Percentiles rank a stretch among this genome's conserved stretches.
phyloP scores from a whole-genome alignment of 2,888 invertebrate genomes.

The Craniophora ligustri region DNA sequence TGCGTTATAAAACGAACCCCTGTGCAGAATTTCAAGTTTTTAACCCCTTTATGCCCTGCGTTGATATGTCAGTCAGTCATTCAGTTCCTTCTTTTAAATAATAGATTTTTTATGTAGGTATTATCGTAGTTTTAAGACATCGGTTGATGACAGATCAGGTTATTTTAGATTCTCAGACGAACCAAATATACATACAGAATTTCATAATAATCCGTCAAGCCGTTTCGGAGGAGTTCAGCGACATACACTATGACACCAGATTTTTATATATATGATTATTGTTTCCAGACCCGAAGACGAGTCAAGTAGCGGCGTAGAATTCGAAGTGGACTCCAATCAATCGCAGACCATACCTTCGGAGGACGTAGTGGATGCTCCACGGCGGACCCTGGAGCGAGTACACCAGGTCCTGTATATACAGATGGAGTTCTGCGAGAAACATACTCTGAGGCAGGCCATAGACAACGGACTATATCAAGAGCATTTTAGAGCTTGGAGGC shows the following conservation, averaged over 20 bases:
- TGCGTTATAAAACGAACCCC: too few relatives aligned
- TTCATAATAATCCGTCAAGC: too few relatives aligned
- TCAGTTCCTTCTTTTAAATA: too few relatives aligned
- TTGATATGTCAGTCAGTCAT: too few relatives aligned
- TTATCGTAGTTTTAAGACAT: background rate
- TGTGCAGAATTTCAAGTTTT: too few relatives aligned
- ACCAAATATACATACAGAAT: too few relatives aligned
- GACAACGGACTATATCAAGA: slow-evolving; percentile 94
- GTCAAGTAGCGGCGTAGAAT: slow-evolving; percentile 90
- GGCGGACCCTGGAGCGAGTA: slow-evolving; percentile 58
- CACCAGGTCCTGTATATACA: slow-evolving; percentile 94
- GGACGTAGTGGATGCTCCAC: slow-evolving; percentile 63
- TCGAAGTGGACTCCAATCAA: slow-evolving; percentile 83
- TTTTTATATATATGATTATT: too few relatives aligned
- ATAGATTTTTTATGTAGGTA: background rate
- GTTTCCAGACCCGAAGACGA: slow-evolving; percentile 84
- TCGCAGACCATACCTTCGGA: slow-evolving; percentile 76
- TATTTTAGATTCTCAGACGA: too few relatives aligned
- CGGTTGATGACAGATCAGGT: too few relatives aligned
- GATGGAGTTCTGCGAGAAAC: slow-evolving; percentile 99
- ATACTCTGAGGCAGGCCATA: slow-evolving; percentile 95
- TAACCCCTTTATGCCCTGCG: too few relatives aligned
- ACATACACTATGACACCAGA: too few relatives aligned
- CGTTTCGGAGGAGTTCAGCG: too few relatives aligned
- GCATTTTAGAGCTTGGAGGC: slow-evolving; percentile 94